phyloP scores from a whole-genome alignment of 2,113 vertebrate genomes.

The Ailuropoda melanoleuca region DNA sequence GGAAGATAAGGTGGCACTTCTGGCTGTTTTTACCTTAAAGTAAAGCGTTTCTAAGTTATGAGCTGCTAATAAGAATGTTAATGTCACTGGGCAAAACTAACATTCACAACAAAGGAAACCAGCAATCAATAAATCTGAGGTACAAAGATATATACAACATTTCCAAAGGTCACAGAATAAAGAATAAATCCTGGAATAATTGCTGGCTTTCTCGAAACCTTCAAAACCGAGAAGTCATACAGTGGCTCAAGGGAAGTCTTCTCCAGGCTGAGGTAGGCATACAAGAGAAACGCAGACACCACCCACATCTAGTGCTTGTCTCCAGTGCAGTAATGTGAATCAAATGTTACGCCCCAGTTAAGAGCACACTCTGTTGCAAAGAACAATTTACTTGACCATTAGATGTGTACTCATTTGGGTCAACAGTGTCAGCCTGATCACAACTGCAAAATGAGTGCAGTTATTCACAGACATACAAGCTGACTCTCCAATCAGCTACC shows the following conservation, averaged over 20 bases:
- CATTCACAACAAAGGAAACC: conserved; percentile 19
- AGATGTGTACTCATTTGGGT: not conserved
- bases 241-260: not conserved
- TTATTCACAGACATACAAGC: conserved; percentile 4
- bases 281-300: not conserved
- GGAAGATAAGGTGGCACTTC: not conserved
- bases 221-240: not conserved
- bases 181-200: not conserved
- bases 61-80: conserved; percentile 5
- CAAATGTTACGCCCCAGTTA: not conserved
- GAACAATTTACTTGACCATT: not conserved
- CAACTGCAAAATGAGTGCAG: conserved; percentile 11
- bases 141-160: not conserved
- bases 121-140: not conserved
- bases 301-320: not conserved
- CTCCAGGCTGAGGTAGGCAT: not conserved
- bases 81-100: conserved; percentile 8
- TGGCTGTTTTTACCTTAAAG: not conserved
- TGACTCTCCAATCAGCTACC: not conserved
- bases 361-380: not conserved
- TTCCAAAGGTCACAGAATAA: not conserved
- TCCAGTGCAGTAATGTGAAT: not conserved
- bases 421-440: not conserved
- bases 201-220: not conserved
- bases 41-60: not conserved